These are phyloP conservation scores for Phaethornis superciliosus DNA, from an alignment of 2,113 vertebrate species.

Conservation along the genomic window DNA sequence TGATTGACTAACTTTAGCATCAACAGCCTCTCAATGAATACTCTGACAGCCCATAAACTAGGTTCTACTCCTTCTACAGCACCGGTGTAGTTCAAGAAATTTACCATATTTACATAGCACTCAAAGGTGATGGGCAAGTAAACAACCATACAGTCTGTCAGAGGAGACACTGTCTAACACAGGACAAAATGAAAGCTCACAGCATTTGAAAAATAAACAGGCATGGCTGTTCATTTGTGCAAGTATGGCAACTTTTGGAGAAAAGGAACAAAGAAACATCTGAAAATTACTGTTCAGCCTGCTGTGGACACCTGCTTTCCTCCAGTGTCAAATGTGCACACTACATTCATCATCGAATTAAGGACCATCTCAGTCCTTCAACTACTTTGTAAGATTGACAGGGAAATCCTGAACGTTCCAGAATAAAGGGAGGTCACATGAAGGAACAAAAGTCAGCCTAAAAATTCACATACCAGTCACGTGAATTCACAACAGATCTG, in stretches of 20 bases:
- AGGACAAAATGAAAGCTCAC: background rate
- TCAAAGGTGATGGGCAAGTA: background rate
- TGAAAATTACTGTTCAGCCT: background rate
- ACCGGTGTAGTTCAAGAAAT: background rate
- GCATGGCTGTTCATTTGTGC: background rate
- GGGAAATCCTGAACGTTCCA: background rate
- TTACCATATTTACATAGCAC: background rate
- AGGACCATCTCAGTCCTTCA: background rate
- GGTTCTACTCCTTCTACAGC: background rate
- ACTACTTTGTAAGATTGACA: background rate
- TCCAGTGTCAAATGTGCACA: background rate
- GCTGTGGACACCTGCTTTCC: background rate
- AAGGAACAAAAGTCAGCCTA: background rate
- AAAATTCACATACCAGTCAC: background rate
- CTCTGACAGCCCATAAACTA: background rate
- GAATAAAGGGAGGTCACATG: background rate
- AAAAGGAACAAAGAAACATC: background rate
- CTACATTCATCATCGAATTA: fast-evolving
- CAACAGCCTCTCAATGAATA: background rate
- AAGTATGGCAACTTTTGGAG: background rate
- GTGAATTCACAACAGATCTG: background rate
- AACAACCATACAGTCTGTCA: background rate
- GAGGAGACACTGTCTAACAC: background rate
- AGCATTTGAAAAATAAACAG: background rate
- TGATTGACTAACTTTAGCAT: background rate